Evolutionary conservation across 2,113 vertebrate genomes (phyloP), one percentile per base, ranked within the genome.

Genomic region (Turdus rufiventris): DNA sequence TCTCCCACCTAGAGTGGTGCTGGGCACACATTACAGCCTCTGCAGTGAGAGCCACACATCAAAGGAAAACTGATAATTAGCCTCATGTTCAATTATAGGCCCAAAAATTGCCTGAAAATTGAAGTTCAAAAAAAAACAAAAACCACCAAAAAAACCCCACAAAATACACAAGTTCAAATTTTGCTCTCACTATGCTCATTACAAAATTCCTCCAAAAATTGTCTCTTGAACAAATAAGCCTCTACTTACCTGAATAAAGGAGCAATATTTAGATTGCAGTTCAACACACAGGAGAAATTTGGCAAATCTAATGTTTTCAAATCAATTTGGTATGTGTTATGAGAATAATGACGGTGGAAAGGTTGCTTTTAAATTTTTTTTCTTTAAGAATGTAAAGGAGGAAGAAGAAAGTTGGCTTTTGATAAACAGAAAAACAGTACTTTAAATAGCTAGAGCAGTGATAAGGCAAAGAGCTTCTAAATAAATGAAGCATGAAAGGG

Each of bases 391-490:
- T 51, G 20, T 86, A 58, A 88, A 70, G 66, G 57, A 83, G 53
- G 76, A 54, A 78, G 77, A 82, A 58, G 43, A 68, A 86, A 83
- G 40, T 67, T 83, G 29, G 26, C 86, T 80, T 80, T 85, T 89
- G 51, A 86, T 83, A 92, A 85, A 68, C 36, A 83, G 57, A 66
- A 77, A 88, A 68, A 63, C 62, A 62, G 45, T 34, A 48, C 62
- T 88, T 89, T 94, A 84, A 88, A 84, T 92, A 89, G 63, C 67
- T 75, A 26, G 13, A 85, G 20, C 86, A 77, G 60, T 70, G 89
- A 91, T 92, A 94, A 95, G 76, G 62, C 53, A 94, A 73, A 95
- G 70, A 85, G 26, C 47, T 72, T 85, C 67, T 85, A 94, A 83
- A 76, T 89, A 94, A 93, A 87, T 61, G 74, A 94, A 40, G 73